Evolutionary conservation across 2,797 vertebrate species (phyloP).

Genomic region (Naso thynnoides): DNA sequence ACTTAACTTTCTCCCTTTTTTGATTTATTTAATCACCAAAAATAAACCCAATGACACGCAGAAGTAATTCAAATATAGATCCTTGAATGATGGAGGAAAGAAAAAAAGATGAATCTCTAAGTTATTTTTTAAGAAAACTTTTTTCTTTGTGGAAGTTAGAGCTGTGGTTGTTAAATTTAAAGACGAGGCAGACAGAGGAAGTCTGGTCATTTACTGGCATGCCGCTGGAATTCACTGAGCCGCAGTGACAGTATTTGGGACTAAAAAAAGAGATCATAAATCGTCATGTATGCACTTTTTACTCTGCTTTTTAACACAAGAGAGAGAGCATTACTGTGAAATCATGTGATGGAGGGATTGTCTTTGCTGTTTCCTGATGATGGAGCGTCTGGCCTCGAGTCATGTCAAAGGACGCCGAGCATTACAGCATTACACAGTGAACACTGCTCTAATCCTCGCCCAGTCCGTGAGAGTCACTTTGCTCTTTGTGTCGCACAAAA

Average conservation of each 20-base stretch:
- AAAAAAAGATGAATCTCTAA: too few relatives aligned
- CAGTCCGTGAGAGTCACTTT: neutral
- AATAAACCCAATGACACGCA: too few relatives aligned
- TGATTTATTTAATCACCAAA: too few relatives aligned
- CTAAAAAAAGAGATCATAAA: neutral
- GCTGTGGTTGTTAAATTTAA: too few relatives aligned
- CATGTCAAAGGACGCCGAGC: conserved; percentile 29
- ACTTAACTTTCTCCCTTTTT: too few relatives aligned
- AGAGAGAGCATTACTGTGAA: conserved; percentile 2
- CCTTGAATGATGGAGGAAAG: too few relatives aligned
- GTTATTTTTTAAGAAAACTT: too few relatives aligned
- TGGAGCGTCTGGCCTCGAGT: conserved; percentile 9
- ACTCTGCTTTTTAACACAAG: neutral
- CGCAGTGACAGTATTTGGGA: neutral
- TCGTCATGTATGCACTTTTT: neutral
- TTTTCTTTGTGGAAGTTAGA: too few relatives aligned
- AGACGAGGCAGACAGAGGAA: too few relatives aligned
- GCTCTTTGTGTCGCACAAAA: neutral
- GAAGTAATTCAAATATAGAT: too few relatives aligned
- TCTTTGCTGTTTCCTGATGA: conserved; percentile 23
- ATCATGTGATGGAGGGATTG: conserved; percentile 30
- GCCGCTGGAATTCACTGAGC: neutral
- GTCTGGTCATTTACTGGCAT: neutral
- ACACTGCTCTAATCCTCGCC: conserved; percentile 13
- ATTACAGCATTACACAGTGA: conserved; percentile 30